phyloP scores from a whole-genome alignment of 2,113 vertebrate genomes.

The Acanthisitta chloris region DNA sequence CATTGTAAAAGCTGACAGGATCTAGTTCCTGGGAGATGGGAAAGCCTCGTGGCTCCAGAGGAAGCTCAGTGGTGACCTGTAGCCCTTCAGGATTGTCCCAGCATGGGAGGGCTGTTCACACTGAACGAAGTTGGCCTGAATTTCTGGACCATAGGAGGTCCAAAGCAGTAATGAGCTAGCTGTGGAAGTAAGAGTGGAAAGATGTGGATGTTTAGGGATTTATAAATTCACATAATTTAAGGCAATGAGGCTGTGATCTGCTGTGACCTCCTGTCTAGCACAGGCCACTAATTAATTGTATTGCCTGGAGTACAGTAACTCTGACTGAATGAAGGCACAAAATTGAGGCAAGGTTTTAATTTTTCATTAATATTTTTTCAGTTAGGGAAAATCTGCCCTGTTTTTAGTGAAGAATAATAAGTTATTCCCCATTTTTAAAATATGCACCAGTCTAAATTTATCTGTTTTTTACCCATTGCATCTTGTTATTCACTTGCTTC shows the following conservation, averaged over 20 bases:
- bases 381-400: background rate
- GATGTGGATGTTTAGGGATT: background rate
- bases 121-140: background rate
- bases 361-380: background rate
- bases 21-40: background rate
- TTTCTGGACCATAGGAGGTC: background rate
- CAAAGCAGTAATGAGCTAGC: background rate
- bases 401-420: background rate
- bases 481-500: background rate
- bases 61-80: background rate
- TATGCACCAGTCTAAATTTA: background rate
- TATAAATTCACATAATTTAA: constrained; percentile 10
- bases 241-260: constrained; percentile 8
- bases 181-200: background rate
- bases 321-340: background rate
- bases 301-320: background rate
- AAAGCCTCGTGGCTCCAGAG: background rate
- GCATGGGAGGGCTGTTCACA: background rate
- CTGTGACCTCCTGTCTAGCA: background rate
- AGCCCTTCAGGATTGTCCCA: background rate
- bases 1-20: background rate
- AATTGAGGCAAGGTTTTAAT: background rate
- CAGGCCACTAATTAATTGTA: constrained; percentile 46
- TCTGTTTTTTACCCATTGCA: background rate
- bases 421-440: background rate